Base-by-base conservation (phyloP, 2,888 invertebrate genomes). In the Dasysyrphus tricinctus region DNA sequence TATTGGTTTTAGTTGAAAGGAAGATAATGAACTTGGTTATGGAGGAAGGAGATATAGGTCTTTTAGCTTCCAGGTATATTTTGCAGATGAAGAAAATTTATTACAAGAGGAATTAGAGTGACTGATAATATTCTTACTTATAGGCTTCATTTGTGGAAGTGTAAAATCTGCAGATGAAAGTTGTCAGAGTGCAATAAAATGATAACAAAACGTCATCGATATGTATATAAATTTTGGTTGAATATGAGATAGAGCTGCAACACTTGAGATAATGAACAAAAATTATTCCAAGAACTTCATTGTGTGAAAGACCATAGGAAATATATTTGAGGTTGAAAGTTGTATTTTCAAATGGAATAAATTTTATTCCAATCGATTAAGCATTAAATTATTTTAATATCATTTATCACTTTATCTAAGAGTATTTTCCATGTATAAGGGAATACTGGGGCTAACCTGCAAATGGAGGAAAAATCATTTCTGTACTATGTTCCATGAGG, bases 31-130 rank as follows among this genome's bases (percentile, higher is more conserved):
- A 29, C 19, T 39, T 37, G 0, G 9, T 61, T 29, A 32, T 24
- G 7, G 49, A 14, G 4, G 14, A 16, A 9, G 24, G 16, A 9
- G 16, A 37, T 11, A 19, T 11, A 19, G 29, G 29, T 44, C 16
- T 9, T 47, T 67, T n/a, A 24, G 42, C 32, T 57, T 72, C 67
- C 67, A 34, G 72, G 61, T 49, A 72, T 42, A 70, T 70, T 42
- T 61, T 24, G 16, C 16, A 47, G 29, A 65, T 34, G 44, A 47
- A 16, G 24, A 24, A 7, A 61, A 34, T 34, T 47, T 65, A 37
- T 34, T 29, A 34, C 7, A 14, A 14, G 24, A 9, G 16, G 19
- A 39, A 54, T 49, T 14, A 34, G 19, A 37, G 19, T 49, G 39
- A 69, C 29, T 54, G 54, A 39, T 54, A 39, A 39, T 29, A 51